Evolutionary conservation across 1,140 invertebrate genomes (phyloP).

Genomic region (Aporrectodea caliginosa): DNA sequence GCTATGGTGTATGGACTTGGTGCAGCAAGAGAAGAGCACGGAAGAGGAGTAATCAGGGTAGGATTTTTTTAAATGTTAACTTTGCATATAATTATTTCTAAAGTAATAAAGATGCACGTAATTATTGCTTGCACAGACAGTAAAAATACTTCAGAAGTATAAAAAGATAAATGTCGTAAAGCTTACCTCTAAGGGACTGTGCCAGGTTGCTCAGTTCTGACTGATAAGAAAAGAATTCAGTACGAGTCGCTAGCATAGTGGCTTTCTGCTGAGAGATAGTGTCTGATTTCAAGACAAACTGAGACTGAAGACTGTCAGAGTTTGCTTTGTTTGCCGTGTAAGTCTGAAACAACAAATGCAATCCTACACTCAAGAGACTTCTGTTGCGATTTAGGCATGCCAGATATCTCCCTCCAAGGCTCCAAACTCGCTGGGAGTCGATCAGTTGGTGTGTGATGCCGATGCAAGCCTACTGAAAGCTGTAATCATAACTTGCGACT

Average conservation of each 20-base stretch:
- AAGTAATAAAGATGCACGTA: neutral
- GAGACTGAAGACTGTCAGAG: neutral
- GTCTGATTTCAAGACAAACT: neutral
- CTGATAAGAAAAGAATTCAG: neutral
- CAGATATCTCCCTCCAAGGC: too few species aligned
- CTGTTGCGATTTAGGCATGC: neutral
- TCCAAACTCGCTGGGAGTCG: neutral
- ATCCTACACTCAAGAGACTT: neutral
- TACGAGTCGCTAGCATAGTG: neutral
- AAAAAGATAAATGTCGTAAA: neutral
- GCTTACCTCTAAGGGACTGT: neutral
- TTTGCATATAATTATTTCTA: neutral
- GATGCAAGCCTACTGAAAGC: neutral
- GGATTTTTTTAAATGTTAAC: neutral
- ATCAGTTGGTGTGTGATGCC: neutral
- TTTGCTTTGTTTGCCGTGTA: neutral
- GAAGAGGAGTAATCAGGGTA: neutral
- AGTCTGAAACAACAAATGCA: neutral
- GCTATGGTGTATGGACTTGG: too few species aligned
- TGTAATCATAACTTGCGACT: too few species aligned
- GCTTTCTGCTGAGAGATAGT: neutral
- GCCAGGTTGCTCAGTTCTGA: neutral
- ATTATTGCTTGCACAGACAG: too few species aligned
- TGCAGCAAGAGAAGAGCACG: too few species aligned
- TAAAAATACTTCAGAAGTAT: too few species aligned